A percentile compares a stretch with the other conserved stretches of the same genome.
Conservation (phyloP, 2,888 invertebrate species). For the Corythucha ciliata region DNA sequence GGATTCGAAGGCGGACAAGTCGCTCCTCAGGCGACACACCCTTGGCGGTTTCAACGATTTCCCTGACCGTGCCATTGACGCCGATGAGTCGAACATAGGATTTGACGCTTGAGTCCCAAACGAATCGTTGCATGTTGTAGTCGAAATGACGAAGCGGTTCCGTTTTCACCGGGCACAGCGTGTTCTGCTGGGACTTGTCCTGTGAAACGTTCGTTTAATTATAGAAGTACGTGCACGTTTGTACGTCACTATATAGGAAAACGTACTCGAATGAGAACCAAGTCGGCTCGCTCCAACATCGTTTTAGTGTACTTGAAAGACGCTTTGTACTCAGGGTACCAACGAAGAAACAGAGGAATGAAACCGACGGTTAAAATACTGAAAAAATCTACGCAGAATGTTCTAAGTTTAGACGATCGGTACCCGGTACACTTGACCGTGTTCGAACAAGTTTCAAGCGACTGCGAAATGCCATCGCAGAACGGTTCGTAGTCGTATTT, state of each 20-base stretch:
- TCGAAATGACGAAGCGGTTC: slow-evolving; percentile 22
- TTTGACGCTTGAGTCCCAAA: slow-evolving; percentile 21
- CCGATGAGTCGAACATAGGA: slow-evolving; percentile 23
- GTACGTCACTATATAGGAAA: background rate
- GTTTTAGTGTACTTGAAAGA: slow-evolving; percentile 28
- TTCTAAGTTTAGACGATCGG: slow-evolving; percentile 8
- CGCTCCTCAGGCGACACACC: slow-evolving; percentile 17
- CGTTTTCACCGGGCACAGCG: slow-evolving; percentile 16
- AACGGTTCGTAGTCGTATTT: slow-evolving; percentile 28
- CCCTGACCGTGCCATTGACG: slow-evolving; percentile 18
- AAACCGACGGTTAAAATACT: slow-evolving; percentile 26
- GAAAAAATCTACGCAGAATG: slow-evolving; percentile 15
- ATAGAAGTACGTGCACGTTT: background rate
- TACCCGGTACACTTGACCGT: slow-evolving; percentile 28
- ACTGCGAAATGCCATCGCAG: slow-evolving; percentile 28
- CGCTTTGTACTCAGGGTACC: slow-evolving; percentile 33
- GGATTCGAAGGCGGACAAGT: slow-evolving; percentile 38
- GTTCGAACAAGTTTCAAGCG: slow-evolving; percentile 27
- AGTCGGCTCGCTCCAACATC: slow-evolving; percentile 31
- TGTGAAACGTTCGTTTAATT: slow-evolving; percentile 11
- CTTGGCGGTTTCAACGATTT: slow-evolving; percentile 23
- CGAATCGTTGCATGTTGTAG: slow-evolving; percentile 25
- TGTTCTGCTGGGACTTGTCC: slow-evolving; percentile 23
- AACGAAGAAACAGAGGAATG: slow-evolving; percentile 33
- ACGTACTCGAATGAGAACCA: slow-evolving; percentile 34